These are phyloP conservation scores for Panthera tigris DNA, from an alignment of 2,113 vertebrate genomes.

Conservation along the genomic window DNA sequence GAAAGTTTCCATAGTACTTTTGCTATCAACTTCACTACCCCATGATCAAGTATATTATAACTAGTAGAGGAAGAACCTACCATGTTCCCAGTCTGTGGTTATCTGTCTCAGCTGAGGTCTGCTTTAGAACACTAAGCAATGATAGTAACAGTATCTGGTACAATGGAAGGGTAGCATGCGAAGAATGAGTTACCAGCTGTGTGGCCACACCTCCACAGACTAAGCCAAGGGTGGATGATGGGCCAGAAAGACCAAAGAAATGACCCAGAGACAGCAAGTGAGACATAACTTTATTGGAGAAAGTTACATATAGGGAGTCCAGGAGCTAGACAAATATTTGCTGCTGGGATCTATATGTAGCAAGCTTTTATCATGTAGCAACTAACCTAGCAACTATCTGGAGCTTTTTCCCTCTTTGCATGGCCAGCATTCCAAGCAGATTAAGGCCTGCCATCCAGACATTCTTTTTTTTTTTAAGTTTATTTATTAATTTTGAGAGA, in stretches of 20 bases:
- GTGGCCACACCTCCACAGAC: not conserved
- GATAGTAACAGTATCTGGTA: slow-evolving; percentile 17
- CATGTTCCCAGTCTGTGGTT: not conserved
- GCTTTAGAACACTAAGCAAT: not conserved
- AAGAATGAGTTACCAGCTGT: not conserved
- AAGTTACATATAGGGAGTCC: not conserved
- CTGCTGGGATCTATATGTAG: not conserved
- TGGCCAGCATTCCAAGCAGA: not conserved
- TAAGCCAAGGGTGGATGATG: not conserved
- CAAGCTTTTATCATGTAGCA: not conserved
- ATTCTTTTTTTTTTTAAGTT: not conserved
- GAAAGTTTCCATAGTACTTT: not conserved
- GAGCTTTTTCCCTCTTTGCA: not conserved
- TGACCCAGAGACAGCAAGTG: not conserved
- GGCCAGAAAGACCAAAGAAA: not conserved
- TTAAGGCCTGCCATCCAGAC: not conserved
- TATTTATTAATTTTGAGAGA: too few relatives aligned
- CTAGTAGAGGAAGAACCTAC: not conserved
- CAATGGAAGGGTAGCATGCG: not conserved
- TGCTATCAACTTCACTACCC: not conserved
- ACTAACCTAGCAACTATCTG: not conserved
- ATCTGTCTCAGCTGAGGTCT: slow-evolving; percentile 52
- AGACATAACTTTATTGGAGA: not conserved
- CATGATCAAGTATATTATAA: not conserved
- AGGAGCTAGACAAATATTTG: not conserved